phyloP scores from a whole-genome alignment of 2,797 vertebrate genomes.

The Labeo calbasu region DNA sequence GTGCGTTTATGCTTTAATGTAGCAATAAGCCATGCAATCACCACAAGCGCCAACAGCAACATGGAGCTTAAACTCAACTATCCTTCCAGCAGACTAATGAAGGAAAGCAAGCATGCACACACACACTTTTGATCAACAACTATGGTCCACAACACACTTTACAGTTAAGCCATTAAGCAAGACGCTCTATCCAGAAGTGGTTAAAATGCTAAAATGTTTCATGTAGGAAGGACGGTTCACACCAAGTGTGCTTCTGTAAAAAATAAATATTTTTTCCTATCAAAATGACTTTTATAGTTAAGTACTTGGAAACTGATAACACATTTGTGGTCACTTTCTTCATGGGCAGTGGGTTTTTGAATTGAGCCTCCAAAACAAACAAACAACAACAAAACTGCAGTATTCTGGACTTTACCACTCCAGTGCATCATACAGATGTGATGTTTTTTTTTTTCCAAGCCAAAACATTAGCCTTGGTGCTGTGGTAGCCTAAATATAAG shows the following conservation, averaged over 20 bases:
- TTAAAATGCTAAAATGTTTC: neutral
- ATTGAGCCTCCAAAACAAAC: neutral
- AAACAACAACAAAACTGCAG: neutral
- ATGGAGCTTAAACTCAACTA: slow-evolving; percentile 6
- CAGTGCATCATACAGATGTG: neutral
- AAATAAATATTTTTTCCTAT: neutral
- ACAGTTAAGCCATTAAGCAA: slow-evolving; percentile 14
- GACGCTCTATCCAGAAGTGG: neutral
- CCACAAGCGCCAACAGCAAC: neutral
- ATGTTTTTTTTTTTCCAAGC: neutral
- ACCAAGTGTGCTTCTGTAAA: neutral
- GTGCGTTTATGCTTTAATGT: slow-evolving; percentile 4
- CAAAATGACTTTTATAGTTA: neutral
- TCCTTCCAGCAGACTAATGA: slow-evolving; percentile 18
- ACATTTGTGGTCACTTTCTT: neutral
- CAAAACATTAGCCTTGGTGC: neutral
- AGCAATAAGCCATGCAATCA: slow-evolving; percentile 27
- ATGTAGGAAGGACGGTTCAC: neutral
- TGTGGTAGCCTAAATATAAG: neutral
- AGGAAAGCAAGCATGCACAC: neutral
- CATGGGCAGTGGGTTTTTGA: neutral
- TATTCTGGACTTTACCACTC: neutral
- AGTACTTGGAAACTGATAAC: neutral
- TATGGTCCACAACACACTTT: neutral
- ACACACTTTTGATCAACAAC: slow-evolving; percentile 20